Evolutionary conservation across 2,113 vertebrate genomes (phyloP).

Genomic region (Tragulus kanchil): DNA sequence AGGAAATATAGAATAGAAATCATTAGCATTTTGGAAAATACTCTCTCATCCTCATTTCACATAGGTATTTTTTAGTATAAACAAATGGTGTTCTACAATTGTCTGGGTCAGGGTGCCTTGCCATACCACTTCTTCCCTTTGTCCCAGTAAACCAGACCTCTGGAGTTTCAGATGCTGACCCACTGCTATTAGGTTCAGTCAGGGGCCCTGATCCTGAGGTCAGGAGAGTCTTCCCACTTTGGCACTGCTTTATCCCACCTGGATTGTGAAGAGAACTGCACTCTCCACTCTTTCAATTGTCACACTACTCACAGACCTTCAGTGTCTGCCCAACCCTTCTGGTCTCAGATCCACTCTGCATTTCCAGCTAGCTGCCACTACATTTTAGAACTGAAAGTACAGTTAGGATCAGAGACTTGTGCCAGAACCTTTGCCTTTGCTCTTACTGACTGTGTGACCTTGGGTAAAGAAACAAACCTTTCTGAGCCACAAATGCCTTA

Average conservation of each 20-base stretch:
- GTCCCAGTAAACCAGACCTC: neutral
- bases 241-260: neutral
- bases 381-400: neutral
- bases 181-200: neutral
- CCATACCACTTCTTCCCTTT: neutral
- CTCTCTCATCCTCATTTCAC: neutral
- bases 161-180: neutral
- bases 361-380: neutral
- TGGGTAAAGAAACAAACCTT: neutral
- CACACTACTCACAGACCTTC: neutral
- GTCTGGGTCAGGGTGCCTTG: neutral
- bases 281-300: neutral
- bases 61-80: neutral
- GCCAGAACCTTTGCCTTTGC: neutral
- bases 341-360: neutral
- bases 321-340: neutral
- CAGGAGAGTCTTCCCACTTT: neutral
- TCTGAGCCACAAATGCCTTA: neutral
- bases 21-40: neutral
- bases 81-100: neutral
- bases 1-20: neutral
- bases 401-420: neutral
- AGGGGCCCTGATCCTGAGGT: neutral
- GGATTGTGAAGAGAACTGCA: neutral
- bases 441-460: constrained; percentile 7